Percentiles rank a stretch among this genome's conserved stretches.
phyloP scores from a whole-genome alignment of 2,113 vertebrate genomes.

The Eolophus roseicapilla region DNA sequence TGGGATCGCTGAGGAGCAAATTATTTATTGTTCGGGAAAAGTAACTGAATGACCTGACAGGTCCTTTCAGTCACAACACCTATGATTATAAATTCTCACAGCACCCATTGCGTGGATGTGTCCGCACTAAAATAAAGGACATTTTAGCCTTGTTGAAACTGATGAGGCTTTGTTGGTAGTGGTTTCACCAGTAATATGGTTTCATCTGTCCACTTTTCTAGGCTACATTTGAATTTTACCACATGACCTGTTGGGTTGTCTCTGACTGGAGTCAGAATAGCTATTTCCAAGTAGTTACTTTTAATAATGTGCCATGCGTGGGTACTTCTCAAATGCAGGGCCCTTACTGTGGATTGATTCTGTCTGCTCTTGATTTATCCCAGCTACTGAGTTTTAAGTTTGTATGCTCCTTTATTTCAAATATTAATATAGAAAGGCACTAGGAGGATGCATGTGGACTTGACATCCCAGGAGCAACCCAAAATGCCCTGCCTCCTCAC shows the following conservation, averaged over 20 bases:
- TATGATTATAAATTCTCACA: neutral
- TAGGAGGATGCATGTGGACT: no score
- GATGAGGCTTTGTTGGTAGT: neutral
- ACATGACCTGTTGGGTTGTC: neutral
- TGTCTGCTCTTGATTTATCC: neutral
- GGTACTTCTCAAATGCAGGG: neutral
- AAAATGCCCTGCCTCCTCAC: neutral
- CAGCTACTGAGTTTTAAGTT: neutral
- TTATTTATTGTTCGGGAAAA: conserved; percentile 36
- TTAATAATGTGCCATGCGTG: neutral
- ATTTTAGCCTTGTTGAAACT: neutral
- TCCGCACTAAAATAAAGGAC: neutral
- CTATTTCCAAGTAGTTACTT: neutral
- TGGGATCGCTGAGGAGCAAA: conserved; percentile 3
- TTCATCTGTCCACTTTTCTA: neutral
- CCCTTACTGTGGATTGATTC: neutral
- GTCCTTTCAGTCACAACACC: neutral
- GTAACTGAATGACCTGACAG: neutral
- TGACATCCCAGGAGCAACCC: neutral
- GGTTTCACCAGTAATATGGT: neutral
- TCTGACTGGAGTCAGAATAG: neutral
- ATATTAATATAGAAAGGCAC: neutral
- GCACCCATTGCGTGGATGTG: neutral
- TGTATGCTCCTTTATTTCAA: neutral
- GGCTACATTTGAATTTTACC: neutral